Evolutionary conservation across 2,888 invertebrate species (phyloP), one percentile per base, ranked within the genome.

Genomic region (Lepidochrysops patricia): DNA sequence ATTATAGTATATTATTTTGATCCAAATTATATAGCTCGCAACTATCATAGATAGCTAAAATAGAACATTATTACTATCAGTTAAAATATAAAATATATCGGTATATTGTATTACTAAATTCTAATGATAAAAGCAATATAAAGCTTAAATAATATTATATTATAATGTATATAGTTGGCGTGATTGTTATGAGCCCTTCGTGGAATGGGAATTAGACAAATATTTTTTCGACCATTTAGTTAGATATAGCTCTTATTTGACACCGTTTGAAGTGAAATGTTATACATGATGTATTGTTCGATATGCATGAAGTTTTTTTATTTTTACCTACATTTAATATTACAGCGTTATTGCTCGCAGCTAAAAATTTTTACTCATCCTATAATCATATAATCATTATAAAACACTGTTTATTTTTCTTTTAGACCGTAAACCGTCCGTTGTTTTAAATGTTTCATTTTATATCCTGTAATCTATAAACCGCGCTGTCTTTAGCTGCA

Each of bases 41-140:
- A 61, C 62, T 64, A 62, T 49, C 49, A 61, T 61, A 64, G 43
- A 32, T 64, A 63, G 54, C 35, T 27, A 50, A 62, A 63, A 52
- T 65, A 64, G 61, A 54, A 57, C 61, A 63, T 57, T 60, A 43
- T 37, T 59, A 59, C 48, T 62, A 58, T 56, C 60, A 58, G 19
- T 43, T 61, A 57, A 32, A 52, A 27, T 57, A 56, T 26, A 62
- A 37, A 62, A 54, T 32, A 43, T 54, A 54, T 29, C 27, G 13
- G 29, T 50, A 58, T 58, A 58, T 50, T 34, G 61, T 67, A 70
- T 69, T n/a, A 63, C 64, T 67, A 65, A 72, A 66, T 68, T 70
- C 63, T 68, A 68, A 67, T 62, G 63, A 61, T 60, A 60, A 72
- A 80, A 85, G 82, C 83, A 84, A 84, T 84, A 86, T 72, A 61